phyloP scores from a whole-genome alignment of 2,888 invertebrate species.

The Neuroscelio doddi region DNA sequence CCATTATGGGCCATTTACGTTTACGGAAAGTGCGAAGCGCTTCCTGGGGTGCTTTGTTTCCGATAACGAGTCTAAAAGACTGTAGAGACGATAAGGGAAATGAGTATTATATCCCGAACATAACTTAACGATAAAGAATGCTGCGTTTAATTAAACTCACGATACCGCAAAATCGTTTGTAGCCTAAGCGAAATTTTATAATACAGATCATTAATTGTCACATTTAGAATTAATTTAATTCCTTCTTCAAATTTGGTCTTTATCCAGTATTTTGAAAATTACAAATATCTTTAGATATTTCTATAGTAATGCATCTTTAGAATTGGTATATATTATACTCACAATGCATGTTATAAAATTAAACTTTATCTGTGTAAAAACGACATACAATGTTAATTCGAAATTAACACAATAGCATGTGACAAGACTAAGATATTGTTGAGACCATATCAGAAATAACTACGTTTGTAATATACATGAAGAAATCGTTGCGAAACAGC shows the following conservation, averaged over 20 bases:
- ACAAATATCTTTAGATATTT: too few relatives aligned
- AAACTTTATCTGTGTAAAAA: constrained; percentile 1
- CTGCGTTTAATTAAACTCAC: constrained; percentile 23
- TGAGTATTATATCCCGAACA: constrained; percentile 54
- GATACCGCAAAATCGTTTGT: background rate
- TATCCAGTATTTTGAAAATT: too few relatives aligned
- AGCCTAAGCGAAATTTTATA: too few relatives aligned
- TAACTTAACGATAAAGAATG: constrained; percentile 17
- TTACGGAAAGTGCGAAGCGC: constrained; percentile 56
- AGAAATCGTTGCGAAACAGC: constrained; percentile 29
- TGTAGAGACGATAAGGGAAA: constrained; percentile 51
- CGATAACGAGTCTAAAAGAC: constrained; percentile 55
- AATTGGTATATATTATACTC: background rate
- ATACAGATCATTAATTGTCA: too few relatives aligned
- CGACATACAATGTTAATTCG: constrained; percentile 9
- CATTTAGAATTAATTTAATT: too few relatives aligned
- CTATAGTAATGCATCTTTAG: background rate
- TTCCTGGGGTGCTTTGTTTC: constrained; percentile 55
- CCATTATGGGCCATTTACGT: constrained; percentile 56
- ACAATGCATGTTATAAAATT: constrained; percentile 1
- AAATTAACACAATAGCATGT: constrained; percentile 27
- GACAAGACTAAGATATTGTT: constrained; percentile 25
- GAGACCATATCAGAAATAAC: constrained; percentile 33
- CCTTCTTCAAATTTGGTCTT: too few relatives aligned
- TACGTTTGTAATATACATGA: constrained; percentile 30